Base-by-base conservation (phyloP, 2,797 vertebrate species). In the Catharus ustulatus region DNA sequence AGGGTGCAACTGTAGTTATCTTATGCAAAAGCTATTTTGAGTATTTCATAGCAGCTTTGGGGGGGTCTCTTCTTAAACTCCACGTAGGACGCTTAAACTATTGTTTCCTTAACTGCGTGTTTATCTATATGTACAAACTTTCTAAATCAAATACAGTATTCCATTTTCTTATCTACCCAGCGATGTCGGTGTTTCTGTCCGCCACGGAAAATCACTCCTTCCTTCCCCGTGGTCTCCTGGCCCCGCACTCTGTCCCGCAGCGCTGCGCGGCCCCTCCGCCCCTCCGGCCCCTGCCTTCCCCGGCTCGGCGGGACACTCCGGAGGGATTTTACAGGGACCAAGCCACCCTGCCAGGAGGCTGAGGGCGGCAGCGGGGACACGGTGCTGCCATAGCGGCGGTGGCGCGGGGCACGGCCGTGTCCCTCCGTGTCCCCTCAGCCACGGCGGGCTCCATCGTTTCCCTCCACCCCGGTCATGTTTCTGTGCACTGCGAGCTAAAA, bases 71-170 rank as follows among this genome's bases (percentile, higher is more conserved):
- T 96, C 98, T 98, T 98, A 97, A 98, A 97, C 98, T 98, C 98
- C 98, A 97, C 95, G 96, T 98, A 98, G 97, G 98, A 98, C 98
- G 98, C 98, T 98, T 98, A 98, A 98, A 98, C 98, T 98, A 98
- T 94, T 98, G 98, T 99, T 98, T 98, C 97, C 98, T 98, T 98
- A 98, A 98, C 98, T 98, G 98, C 98, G 98, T 98, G 98, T 98
- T 99, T 98, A 98, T 98, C 98, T 98, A 98, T 98, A 99, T 99
- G 99, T 99, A 98, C 98, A 98, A 98, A 98, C 98, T 98, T 98
- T 98, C 98, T 98, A 98, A 98, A 98, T 98, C 98, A 99, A 99
- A 99, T 99, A 99, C 98, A 99, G 98, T 98, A 98, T 99, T 99
- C 98, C 97, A 97, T 98, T 99, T 98, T 98, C 98, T 98, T 98